Evolutionary conservation across 2,113 vertebrate genomes (phyloP).

Genomic region (Patagioenas fasciata): DNA sequence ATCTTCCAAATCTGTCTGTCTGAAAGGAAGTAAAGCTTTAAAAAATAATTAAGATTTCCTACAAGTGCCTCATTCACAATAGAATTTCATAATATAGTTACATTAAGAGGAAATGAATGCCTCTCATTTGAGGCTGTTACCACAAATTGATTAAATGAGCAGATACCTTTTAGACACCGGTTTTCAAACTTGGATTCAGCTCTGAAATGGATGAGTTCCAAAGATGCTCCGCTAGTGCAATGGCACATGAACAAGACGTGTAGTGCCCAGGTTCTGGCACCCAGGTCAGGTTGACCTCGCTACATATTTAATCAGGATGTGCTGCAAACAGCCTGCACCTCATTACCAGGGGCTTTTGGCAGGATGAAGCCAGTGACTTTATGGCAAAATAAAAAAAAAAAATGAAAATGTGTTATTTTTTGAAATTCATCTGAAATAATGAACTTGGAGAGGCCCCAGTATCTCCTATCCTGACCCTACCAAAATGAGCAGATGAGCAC

Average conservation of each 20-base stretch:
- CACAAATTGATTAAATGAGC: slow-evolving; percentile 56
- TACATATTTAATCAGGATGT: background rate
- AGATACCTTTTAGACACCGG: slow-evolving; percentile 31
- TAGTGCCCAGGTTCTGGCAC: background rate
- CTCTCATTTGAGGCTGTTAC: slow-evolving; percentile 48
- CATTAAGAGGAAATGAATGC: slow-evolving; percentile 41
- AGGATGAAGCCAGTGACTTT: background rate
- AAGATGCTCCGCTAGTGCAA: background rate
- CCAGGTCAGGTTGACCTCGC: background rate
- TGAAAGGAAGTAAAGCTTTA: slow-evolving; percentile 45
- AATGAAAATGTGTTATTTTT: slow-evolving; percentile 8
- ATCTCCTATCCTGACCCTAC: background rate
- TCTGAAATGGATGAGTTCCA: background rate
- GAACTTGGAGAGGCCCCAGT: background rate
- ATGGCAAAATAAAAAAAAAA: background rate
- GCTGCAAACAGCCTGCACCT: background rate
- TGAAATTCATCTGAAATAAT: slow-evolving; percentile 4
- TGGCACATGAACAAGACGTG: background rate
- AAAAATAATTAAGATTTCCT: slow-evolving; percentile 59
- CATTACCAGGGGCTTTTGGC: slow-evolving; percentile 5
- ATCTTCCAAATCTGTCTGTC: slow-evolving; percentile 22
- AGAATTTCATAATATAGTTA: slow-evolving; percentile 11
- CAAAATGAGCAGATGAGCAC: background rate
- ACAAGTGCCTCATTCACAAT: slow-evolving; percentile 34
- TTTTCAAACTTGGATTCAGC: background rate